phyloP scores from a whole-genome alignment of 2,888 invertebrate species.

The Exephanes ischioxanthus region DNA sequence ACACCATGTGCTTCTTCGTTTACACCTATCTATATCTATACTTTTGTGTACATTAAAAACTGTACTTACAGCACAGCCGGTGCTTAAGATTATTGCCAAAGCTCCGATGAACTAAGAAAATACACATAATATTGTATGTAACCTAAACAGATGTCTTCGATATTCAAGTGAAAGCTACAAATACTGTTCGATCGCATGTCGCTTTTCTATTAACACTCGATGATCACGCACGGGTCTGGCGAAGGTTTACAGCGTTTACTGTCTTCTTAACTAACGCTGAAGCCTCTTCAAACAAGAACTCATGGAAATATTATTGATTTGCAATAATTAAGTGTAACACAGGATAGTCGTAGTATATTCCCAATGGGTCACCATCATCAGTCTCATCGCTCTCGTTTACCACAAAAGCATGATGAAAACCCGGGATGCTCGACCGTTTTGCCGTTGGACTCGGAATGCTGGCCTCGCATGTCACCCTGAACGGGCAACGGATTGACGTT shows the following conservation, averaged over 20 bases:
- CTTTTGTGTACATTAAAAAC: constrained; percentile 5
- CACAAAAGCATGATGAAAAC: constrained; percentile 51
- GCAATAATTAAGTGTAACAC: neutral
- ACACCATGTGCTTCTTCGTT: neutral
- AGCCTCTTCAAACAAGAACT: neutral
- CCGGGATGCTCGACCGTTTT: constrained; percentile 4
- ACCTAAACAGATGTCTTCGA: constrained; percentile 13
- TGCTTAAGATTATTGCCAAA: constrained; percentile 25
- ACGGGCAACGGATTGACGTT: constrained; percentile 33
- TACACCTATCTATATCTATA: neutral
- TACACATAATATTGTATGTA: constrained; percentile 2
- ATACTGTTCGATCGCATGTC: constrained; percentile 36
- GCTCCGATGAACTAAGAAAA: constrained; percentile 21
- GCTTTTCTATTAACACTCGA: constrained; percentile 46
- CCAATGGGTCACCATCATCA: constrained; percentile 45
- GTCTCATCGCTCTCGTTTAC: constrained; percentile 43
- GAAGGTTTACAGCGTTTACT: neutral
- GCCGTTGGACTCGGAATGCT: constrained; percentile 70
- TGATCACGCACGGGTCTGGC: neutral
- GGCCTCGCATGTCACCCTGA: constrained; percentile 25
- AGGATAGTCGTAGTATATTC: constrained; percentile 6
- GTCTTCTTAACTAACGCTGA: neutral
- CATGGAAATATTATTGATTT: neutral
- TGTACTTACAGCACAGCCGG: constrained; percentile 46
- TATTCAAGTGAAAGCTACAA: neutral